These are phyloP conservation scores for Centrocercus urophasianus DNA, from an alignment of 2,113 vertebrate species.

Conservation along the genomic window DNA sequence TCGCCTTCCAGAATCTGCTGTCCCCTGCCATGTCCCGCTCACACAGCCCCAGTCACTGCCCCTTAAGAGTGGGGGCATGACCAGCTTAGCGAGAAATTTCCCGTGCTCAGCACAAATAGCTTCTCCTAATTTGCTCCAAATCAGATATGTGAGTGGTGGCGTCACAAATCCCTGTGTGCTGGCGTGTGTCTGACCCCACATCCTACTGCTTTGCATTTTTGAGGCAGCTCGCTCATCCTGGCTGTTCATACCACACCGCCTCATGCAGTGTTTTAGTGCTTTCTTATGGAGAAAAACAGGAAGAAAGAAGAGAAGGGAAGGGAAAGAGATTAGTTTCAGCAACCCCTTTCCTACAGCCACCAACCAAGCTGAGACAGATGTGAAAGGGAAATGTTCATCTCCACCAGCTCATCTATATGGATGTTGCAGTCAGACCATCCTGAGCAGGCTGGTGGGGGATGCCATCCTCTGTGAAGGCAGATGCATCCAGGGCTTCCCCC, in stretches of 20 bases:
- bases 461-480: not conserved
- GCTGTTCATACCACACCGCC: not conserved
- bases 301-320: not conserved
- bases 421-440: not conserved
- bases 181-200: not conserved
- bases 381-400: not conserved
- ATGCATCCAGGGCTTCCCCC: not conserved
- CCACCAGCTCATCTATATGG: not conserved
- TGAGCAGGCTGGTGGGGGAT: not conserved
- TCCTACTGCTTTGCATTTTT: not conserved
- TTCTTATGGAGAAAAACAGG: not conserved
- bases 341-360: not conserved
- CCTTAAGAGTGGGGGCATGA: rapidly evolving
- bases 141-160: not conserved
- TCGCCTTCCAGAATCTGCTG: not conserved
- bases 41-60: rapidly evolving
- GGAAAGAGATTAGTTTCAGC: not conserved
- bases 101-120: not conserved
- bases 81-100: rapidly evolving
- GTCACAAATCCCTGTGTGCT: not conserved
- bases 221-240: not conserved
- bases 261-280: not conserved
- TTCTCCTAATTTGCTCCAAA: constrained; percentile 1
- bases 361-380: not conserved
- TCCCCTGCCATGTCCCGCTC: not conserved